Evolutionary conservation across 2,888 invertebrate species (phyloP), one percentile per base, ranked within the genome.

Genomic region (Parasteatoda lunata): DNA sequence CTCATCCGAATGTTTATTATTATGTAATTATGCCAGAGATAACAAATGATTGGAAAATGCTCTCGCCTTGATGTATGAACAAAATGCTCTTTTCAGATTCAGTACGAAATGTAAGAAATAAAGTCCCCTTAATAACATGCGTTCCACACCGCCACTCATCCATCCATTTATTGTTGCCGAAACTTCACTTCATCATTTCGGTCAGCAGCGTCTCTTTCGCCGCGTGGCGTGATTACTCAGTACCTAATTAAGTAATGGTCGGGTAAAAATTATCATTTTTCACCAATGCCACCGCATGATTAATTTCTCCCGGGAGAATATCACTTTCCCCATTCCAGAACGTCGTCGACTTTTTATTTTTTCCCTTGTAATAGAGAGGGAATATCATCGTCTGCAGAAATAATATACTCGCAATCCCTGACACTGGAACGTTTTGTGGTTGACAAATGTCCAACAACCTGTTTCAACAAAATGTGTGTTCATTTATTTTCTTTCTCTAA

Each of bases 211-310:
- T 68, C 79, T 72, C 54, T 75, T 78, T 69, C 85, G 65, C 65
- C 79, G 76, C 85, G 51, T 59, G 59, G 79, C 69, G 85, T 69
- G 85, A 85, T 85, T 85, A 85, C 79, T 70, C 75, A 79, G 75
- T 13, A 52, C 75, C 85, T 85, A 85, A 85, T 85, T 85, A 85
- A 85, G 85, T 85, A 85, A 85, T 85, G 85, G 85, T 79, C 79
- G 79, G 85, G 75, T 85, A 85, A 85, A 85, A 85, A 85, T 85
- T 79, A 85, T 76, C 85, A 85, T 85, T 85, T 85, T 85, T 80
- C 85, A 85, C 76, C 49, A 64, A 75, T 78, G 78, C 79, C 73
- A 72, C 70, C 79, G 47, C 70, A 72, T 85, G 85, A 85, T 85
- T 85, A 85, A 85, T 85, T 76, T 70, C 79, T 52, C 85, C 69